These are phyloP conservation scores for Acrossocheilus fasciatus DNA, from an alignment of 2,797 vertebrate genomes.

Conservation along the genomic window DNA sequence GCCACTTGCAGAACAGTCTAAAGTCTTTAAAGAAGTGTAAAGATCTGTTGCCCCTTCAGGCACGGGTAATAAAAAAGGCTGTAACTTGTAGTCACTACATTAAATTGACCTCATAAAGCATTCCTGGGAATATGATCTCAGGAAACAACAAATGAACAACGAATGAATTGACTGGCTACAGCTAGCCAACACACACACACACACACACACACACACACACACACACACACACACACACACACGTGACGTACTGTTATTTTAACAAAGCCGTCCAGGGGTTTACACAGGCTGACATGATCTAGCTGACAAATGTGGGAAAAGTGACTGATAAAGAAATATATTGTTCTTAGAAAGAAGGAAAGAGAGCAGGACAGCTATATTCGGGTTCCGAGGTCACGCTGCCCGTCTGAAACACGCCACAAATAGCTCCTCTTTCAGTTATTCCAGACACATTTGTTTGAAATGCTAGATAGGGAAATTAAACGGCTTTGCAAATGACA, in stretches of 20 bases:
- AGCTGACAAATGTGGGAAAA: conserved; percentile 21
- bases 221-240: conserved; percentile 18
- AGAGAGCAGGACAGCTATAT: not conserved
- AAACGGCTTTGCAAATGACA: conserved; percentile 24
- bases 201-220: too few species aligned
- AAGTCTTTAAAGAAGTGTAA: conserved; percentile 19
- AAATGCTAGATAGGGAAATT: conserved; percentile 32
- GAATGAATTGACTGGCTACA: conserved; percentile 10
- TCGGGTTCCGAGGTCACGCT: not conserved
- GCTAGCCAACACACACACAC: conserved; percentile 19
- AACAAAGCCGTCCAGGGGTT: conserved; percentile 28
- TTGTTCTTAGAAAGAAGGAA: conserved; percentile 27
- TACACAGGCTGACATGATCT: conserved; percentile 7
- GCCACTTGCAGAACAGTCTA: not conserved
- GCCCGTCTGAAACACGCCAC: not conserved
- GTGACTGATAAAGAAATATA: conserved; percentile 22
- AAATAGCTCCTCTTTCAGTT: conserved; percentile 11
- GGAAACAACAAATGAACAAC: conserved; percentile 44
- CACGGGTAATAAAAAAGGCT: conserved; percentile 50
- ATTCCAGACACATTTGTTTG: conserved; percentile 16
- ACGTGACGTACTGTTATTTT: conserved; percentile 12
- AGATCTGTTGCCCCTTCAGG: conserved; percentile 36
- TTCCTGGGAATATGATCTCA: conserved; percentile 47
- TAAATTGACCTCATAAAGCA: conserved; percentile 52
- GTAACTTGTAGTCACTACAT: conserved; percentile 44